These are phyloP conservation scores for Podabrus alpinus DNA, from an alignment of 2,888 invertebrate species.

Conservation along the genomic window DNA sequence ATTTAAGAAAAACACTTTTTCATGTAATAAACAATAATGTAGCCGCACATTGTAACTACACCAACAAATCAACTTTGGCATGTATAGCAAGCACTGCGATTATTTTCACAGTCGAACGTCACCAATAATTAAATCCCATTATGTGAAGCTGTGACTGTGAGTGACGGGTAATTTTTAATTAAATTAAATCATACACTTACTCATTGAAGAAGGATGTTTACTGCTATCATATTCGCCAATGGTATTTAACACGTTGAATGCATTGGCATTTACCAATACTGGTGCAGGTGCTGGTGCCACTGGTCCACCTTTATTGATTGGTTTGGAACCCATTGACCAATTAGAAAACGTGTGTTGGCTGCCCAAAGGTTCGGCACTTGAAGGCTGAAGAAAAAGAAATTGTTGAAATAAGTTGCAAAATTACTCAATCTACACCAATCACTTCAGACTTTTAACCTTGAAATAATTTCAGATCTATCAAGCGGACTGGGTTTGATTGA, in stretches of 20 bases:
- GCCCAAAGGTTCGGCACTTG: constrained; percentile 57
- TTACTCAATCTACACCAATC: neutral
- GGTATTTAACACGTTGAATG: constrained; percentile 50
- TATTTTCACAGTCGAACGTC: constrained; percentile 50
- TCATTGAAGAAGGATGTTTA: constrained; percentile 9
- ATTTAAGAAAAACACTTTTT: no score
- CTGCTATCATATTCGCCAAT: constrained; percentile 44
- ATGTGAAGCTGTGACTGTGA: constrained; percentile 8
- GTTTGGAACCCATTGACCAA: constrained; percentile 50
- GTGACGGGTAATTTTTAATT: neutral
- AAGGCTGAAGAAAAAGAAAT: constrained; percentile 43
- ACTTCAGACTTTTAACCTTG: no score
- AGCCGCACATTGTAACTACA: no score
- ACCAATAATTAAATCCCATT: constrained; percentile 30
- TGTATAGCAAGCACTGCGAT: constrained; percentile 38
- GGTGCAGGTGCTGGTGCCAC: neutral
- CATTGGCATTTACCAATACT: neutral
- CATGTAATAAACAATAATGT: no score
- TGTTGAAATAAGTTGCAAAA: neutral
- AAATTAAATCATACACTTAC: constrained; percentile 22
- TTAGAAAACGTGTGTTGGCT: constrained; percentile 49
- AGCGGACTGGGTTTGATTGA: no score
- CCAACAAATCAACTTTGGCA: no score
- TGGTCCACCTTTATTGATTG: neutral
- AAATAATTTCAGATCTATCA: no score